Base-by-base conservation (phyloP, 2,113 vertebrate genomes). In the Channa argus region DNA sequence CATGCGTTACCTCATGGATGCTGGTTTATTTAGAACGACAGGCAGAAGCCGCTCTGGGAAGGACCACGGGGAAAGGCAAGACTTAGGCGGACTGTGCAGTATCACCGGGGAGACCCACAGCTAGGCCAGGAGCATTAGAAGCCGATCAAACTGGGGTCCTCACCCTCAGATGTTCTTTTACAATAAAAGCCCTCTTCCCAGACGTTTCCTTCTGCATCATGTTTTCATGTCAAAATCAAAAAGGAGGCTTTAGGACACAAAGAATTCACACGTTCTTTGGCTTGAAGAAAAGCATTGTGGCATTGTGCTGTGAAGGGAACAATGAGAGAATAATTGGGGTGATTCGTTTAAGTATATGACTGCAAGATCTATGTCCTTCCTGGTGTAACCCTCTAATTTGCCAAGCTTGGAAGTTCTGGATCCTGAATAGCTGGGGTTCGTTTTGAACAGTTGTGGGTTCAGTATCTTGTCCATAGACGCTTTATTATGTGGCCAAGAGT, bases 161-260 rank as follows among this genome's bases (percentile, higher is more conserved):
- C 76, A 81, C 78, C 79, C 83, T 74, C 68, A 63, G 81, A 84
- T 84, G 83, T 83, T 89, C 81, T 88, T 89, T 90, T 89, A 63
- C 49, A 69, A 84, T 62, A 79, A 69, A 66, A 72, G 51, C 59
- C 50, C 37, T 61, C 69, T 41, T 24, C 49, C 37, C 1, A 39
- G 58, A 56, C 66, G 45, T 61, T 55, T 59, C 63, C 14, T n/a
- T 34, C 53, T 24, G 37, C 15, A 44, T 43, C 64, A 46, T 64
- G 52, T 41, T 64, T 46, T 60, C 54, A 47, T 37, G 53, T 55
- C 33, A 36, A 4, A 8, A 49, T 43, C 37, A 10, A 14, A 36
- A 39, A 24, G 24, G 14, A 52, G 9, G 34, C 76, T 3, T 34
- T 0, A 45, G 37, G 6, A 24, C 24, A 24, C 24, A 24, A 24